These are phyloP conservation scores for Elephantulus edwardii DNA, from an alignment of 2,113 vertebrate genomes.

Conservation along the genomic window DNA sequence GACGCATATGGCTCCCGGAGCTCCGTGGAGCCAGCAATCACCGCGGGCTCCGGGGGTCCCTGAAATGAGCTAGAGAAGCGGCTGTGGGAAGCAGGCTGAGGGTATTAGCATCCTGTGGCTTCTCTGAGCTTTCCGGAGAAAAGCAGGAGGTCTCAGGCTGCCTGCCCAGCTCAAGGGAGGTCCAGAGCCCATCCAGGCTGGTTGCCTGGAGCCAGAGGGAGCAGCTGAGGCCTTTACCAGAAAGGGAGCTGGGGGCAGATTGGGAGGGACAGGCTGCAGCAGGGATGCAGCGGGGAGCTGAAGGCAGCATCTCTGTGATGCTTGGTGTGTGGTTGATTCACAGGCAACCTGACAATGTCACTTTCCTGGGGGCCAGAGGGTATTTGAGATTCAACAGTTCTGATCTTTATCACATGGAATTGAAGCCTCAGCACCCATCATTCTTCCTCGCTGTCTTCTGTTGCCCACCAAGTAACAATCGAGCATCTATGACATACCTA, in stretches of 20 bases:
- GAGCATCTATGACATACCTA: not conserved
- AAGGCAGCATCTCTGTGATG: not conserved
- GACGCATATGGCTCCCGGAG: not conserved
- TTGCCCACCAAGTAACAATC: not conserved
- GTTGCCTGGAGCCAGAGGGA: not conserved
- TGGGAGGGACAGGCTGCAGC: not conserved
- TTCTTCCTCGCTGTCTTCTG: not conserved
- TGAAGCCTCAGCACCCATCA: not conserved
- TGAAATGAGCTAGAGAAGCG: not conserved
- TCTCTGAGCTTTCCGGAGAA: not conserved
- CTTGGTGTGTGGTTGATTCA: not conserved
- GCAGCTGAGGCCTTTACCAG: not conserved
- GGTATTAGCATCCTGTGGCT: not conserved
- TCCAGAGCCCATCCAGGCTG: not conserved
- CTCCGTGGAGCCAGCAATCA: constrained; percentile 50
- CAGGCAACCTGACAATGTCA: not conserved
- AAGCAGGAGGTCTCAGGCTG: not conserved
- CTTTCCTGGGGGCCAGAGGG: not conserved
- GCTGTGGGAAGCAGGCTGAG: not conserved
- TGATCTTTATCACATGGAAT: accelerated
- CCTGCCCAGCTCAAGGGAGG: not conserved
- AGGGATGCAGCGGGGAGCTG: accelerated
- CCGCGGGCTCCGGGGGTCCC: not conserved
- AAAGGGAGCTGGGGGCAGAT: not conserved
- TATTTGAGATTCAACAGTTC: accelerated